Evolutionary conservation across 1,140 invertebrate genomes (phyloP).

Genomic region (Zaprionus davidi): DNA sequence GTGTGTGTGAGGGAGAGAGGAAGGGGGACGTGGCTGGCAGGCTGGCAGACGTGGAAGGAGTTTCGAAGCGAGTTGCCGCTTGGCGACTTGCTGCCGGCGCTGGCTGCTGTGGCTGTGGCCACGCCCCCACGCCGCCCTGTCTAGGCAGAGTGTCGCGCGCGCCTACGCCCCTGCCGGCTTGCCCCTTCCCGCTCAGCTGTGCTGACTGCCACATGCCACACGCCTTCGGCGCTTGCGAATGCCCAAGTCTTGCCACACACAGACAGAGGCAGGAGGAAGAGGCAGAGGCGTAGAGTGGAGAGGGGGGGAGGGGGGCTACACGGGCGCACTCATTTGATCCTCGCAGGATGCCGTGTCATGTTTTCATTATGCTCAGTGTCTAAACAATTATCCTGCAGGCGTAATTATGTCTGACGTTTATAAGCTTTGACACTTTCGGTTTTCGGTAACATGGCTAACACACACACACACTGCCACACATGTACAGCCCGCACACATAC

Average conservation of each 20-base stretch:
- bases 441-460: slow-evolving; percentile 70
- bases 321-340: slow-evolving; percentile 64
- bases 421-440: slow-evolving; percentile 84
- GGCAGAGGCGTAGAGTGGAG: background rate
- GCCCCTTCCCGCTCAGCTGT: background rate
- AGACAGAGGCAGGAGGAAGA: slow-evolving; percentile 13
- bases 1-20: slow-evolving; percentile 13
- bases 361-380: slow-evolving; percentile 84
- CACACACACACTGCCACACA: slow-evolving; percentile 2
- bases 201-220: slow-evolving; percentile 28
- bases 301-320: background rate
- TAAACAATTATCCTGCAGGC: slow-evolving; percentile 84
- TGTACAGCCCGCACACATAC: background rate
- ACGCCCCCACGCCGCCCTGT: background rate
- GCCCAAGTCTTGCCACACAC: slow-evolving; percentile 53
- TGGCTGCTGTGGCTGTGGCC: background rate
- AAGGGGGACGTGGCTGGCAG: background rate
- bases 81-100: background rate
- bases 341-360: slow-evolving; percentile 82
- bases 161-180: background rate
- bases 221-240: slow-evolving; percentile 71
- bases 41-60: slow-evolving; percentile 13
- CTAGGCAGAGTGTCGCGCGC: slow-evolving; percentile 5
- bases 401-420: slow-evolving; percentile 83
- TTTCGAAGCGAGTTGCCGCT: background rate